Percentiles rank a stretch among this genome's conserved stretches.
Conservation (phyloP, 2,797 vertebrate genomes). For the Ctenopoma kingsleyae region DNA sequence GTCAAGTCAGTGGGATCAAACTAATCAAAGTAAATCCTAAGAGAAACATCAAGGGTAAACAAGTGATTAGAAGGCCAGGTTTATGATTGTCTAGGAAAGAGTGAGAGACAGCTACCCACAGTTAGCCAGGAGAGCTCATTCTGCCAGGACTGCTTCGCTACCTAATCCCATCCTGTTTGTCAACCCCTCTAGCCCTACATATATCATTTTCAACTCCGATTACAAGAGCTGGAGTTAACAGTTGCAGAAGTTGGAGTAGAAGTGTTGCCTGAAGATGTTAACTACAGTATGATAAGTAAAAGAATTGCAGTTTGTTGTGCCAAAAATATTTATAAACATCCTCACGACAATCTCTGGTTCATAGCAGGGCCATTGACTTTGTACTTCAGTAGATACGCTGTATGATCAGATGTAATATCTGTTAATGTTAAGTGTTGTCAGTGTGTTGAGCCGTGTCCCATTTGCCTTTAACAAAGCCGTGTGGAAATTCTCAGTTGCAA, state of each 20-base stretch:
- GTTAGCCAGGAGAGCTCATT: conserved; percentile 50
- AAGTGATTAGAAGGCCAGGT: conserved; percentile 61
- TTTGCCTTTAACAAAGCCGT: background rate
- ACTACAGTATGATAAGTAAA: conserved; percentile 31
- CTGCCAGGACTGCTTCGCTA: conserved; percentile 37
- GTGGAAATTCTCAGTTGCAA: background rate
- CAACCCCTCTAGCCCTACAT: conserved; percentile 52
- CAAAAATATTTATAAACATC: background rate
- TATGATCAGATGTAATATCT: conserved; percentile 19
- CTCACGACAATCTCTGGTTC: conserved; percentile 1
- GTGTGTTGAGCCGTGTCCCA: background rate
- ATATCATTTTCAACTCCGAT: conserved; percentile 53
- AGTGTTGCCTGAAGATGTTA: conserved; percentile 54
- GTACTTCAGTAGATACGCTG: conserved; percentile 3
- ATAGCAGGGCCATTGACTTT: background rate
- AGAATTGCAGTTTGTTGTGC: conserved; percentile 20
- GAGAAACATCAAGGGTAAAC: conserved; percentile 65
- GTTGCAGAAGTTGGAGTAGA: conserved; percentile 43
- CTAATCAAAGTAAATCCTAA: conserved; percentile 70
- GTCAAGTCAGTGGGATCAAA: conserved; percentile 64
- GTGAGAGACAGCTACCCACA: conserved; percentile 17
- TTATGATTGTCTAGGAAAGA: conserved; percentile 52
- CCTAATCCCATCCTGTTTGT: conserved; percentile 65
- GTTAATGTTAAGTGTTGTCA: conserved; percentile 1
- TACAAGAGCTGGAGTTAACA: conserved; percentile 48